A percentile compares a stretch with the other conserved stretches of the same genome.
phyloP scores from a whole-genome alignment of 2,797 vertebrate genomes.

The Amblyraja radiata region DNA sequence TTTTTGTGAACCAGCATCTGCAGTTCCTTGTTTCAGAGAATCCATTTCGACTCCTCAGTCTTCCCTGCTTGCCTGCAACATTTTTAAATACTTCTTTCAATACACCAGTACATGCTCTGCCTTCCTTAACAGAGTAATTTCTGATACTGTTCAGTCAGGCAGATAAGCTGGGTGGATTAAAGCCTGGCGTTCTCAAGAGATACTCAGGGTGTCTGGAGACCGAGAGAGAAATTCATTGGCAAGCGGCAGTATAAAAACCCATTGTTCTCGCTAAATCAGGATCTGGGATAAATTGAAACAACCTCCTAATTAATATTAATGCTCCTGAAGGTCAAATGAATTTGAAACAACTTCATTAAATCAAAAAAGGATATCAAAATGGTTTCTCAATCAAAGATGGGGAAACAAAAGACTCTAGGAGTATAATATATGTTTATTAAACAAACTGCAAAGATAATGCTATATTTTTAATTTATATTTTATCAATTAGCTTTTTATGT shows the following conservation, averaged over 20 bases:
- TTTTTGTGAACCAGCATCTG: too few relatives aligned
- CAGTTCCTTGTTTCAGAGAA: too few relatives aligned
- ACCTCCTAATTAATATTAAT: not conserved
- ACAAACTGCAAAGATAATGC: not conserved
- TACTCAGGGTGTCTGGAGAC: not conserved
- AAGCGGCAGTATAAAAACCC: not conserved
- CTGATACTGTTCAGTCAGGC: not conserved
- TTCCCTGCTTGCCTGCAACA: not conserved
- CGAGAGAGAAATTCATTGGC: not conserved
- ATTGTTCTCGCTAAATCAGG: not conserved
- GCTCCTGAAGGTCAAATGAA: not conserved
- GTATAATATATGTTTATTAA: not conserved
- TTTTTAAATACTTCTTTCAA: not conserved
- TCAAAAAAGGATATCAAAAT: not conserved
- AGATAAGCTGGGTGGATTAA: not conserved
- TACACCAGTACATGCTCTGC: not conserved
- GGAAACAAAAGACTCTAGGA: not conserved
- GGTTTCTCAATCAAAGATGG: not conserved
- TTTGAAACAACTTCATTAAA: constrained; percentile 12
- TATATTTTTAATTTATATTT: not conserved
- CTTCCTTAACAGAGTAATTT: not conserved
- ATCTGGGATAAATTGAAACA: not conserved
- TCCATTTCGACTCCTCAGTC: not conserved
- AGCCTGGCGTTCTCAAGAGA: not conserved
- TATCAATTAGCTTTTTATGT: not conserved